Evolutionary conservation across 2,888 invertebrate species (phyloP), one percentile per base, ranked within the genome.

Genomic region (Idaea aversata): DNA sequence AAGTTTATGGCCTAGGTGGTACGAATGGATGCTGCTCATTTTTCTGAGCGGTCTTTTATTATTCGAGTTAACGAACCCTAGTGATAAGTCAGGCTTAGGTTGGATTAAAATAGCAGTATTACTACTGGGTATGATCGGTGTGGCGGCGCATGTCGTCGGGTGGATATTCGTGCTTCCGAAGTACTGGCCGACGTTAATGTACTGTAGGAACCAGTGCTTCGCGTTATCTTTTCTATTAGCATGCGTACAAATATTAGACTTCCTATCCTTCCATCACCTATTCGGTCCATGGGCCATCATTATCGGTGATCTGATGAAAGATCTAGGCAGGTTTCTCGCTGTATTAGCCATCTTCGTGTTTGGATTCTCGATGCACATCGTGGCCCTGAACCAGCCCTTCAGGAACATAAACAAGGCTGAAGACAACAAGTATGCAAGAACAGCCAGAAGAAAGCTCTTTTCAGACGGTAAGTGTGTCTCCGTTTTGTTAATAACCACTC

Each of bases 241-340:
- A 65, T 99, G 99, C 91, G 98, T 99, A 62, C 99, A 99, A 92
- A 98, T 99, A 80, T 93, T 99, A 82, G 98, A 98, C 93, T 99
- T 99, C 88, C 93, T 99, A 62, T 99, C 99, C 34, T 99, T 99
- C 87, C 99, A 99, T 89, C 98, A 99, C 90, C 94, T 99, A 25
- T 99, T 99, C 86, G 99, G 99, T 61, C 99, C 99, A 0, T 99
- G 99, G 99, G 99, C 99, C 47, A 99, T 99, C 84, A 99, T 99
- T 86, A 99, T 99, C 81, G 97, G 99, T 34, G 97, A 98, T 88
- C 93, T 98, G 65, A 96, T 98, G 95, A 98, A 98, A 87, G 98
- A 99, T 88, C 93, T 99, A 76, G 97, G 97, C n/a, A 94, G 98
- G 83, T 99, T 99, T 89, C 94, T 99, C 71, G 99, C 99, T 61